Conservation (phyloP, 2,888 invertebrate genomes). For the Cyaniris semiargus region DNA sequence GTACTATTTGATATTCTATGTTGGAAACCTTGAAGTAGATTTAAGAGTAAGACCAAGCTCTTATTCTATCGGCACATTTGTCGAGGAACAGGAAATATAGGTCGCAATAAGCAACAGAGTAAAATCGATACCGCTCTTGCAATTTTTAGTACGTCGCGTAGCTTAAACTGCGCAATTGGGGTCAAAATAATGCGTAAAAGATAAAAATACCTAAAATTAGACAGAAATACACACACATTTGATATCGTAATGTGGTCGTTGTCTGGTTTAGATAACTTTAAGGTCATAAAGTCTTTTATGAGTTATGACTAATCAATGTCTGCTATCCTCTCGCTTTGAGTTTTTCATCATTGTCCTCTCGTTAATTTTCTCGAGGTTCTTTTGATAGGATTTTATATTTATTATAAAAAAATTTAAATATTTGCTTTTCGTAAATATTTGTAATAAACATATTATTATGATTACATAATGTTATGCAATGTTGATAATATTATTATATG, state of each 20-base stretch:
- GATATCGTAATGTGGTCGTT: background rate
- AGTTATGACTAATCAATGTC: too few relatives aligned
- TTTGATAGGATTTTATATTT: too few relatives aligned
- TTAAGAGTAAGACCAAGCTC: background rate
- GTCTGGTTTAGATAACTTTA: background rate
- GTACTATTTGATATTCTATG: too few relatives aligned
- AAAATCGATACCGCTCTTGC: background rate
- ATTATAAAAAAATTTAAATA: background rate
- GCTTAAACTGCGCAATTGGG: background rate
- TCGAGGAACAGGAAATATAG: background rate
- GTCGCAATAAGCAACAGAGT: background rate
- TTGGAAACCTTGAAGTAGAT: too few relatives aligned
- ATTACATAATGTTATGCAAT: constrained; percentile 14
- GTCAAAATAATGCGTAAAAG: constrained; percentile 4
- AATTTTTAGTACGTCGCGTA: background rate
- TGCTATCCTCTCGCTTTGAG: too few relatives aligned
- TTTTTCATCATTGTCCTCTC: too few relatives aligned
- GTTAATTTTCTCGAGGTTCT: too few relatives aligned
- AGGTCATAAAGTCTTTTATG: background rate
- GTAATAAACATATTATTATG: background rate
- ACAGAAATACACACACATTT: background rate
- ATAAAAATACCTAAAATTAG: background rate
- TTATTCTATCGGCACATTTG: background rate
- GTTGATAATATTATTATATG: background rate
- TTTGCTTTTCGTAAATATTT: background rate